Evolutionary conservation across 2,888 invertebrate species (phyloP).

Genomic region (Sphaerophoria rueppellii): DNA sequence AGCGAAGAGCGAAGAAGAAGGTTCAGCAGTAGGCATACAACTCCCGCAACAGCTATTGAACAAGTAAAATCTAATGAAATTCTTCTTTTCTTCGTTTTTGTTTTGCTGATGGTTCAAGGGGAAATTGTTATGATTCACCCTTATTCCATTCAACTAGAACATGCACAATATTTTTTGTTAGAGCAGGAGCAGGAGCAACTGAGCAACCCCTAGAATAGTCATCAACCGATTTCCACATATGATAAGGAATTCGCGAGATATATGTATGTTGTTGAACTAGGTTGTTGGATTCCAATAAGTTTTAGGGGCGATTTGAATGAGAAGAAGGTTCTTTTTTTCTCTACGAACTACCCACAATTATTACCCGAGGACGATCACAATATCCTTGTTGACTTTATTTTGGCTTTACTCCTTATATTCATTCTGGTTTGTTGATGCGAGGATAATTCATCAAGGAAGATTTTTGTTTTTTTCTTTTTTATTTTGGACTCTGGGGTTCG

Average conservation of each 20-base stretch:
- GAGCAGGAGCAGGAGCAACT: constrained; percentile 17
- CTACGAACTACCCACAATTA: constrained; percentile 46
- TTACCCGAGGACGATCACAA: constrained; percentile 34
- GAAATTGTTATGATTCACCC: constrained; percentile 70
- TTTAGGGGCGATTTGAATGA: constrained; percentile 70
- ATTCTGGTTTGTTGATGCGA: constrained; percentile 36
- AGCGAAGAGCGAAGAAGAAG: not conserved
- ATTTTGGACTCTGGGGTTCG: constrained; percentile 17
- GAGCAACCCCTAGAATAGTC: constrained; percentile 59
- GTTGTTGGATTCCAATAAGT: constrained; percentile 43
- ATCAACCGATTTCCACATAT: constrained; percentile 58
- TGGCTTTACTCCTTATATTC: constrained; percentile 44
- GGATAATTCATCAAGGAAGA: constrained; percentile 34
- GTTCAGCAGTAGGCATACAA: not conserved
- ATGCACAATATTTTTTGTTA: constrained; percentile 7
- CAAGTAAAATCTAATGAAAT: constrained; percentile 67
- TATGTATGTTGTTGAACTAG: not conserved
- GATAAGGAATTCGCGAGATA: constrained; percentile 47
- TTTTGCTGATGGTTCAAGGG: constrained; percentile 37
- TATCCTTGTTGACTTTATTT: constrained; percentile 61
- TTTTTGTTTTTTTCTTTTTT: not conserved
- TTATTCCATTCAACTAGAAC: constrained; percentile 47
- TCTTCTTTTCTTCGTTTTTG: not conserved
- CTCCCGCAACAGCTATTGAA: constrained; percentile 51
- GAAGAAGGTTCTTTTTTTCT: constrained; percentile 43